A percentile compares a stretch with the other conserved stretches of the same genome.
These are phyloP conservation scores for Coenonympha arcania DNA, from an alignment of 2,888 invertebrate genomes.

Conservation along the genomic window DNA sequence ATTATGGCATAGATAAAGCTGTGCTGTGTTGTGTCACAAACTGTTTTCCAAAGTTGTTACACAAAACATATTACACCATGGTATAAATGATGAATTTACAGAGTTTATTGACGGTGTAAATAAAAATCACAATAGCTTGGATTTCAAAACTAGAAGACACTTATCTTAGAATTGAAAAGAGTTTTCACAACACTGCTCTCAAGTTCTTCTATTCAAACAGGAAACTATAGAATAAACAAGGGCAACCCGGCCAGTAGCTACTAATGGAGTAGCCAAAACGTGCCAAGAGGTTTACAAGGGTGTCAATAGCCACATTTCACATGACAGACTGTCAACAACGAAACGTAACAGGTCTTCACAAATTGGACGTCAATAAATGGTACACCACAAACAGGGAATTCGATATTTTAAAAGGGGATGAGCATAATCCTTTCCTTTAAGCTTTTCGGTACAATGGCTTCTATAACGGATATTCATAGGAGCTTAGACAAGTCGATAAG, in stretches of 20 bases:
- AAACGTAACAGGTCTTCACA: constrained; percentile 9
- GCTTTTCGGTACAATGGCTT: neutral
- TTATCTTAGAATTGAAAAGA: neutral
- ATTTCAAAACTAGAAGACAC: no score
- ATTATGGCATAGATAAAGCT: no score
- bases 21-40: no score
- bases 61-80: no score
- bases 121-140: no score
- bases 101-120: no score
- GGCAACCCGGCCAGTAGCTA: constrained; percentile 2
- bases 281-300: constrained; percentile 12
- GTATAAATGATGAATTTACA: no score
- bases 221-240: constrained; percentile 10
- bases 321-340: constrained; percentile 9
- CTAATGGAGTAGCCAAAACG: constrained; percentile 12
- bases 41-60: no score
- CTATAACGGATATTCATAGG: neutral
- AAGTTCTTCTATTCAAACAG: constrained; percentile 6
- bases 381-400: constrained; percentile 21
- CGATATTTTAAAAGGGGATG: constrained; percentile 4
- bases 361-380: constrained; percentile 18
- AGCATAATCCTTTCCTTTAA: neutral
- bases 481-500: no score
- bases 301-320: constrained; percentile 9
- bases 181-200: constrained; percentile 2